These are phyloP conservation scores for Nannoperca australis DNA, from an alignment of 2,797 vertebrate species.

Conservation along the genomic window DNA sequence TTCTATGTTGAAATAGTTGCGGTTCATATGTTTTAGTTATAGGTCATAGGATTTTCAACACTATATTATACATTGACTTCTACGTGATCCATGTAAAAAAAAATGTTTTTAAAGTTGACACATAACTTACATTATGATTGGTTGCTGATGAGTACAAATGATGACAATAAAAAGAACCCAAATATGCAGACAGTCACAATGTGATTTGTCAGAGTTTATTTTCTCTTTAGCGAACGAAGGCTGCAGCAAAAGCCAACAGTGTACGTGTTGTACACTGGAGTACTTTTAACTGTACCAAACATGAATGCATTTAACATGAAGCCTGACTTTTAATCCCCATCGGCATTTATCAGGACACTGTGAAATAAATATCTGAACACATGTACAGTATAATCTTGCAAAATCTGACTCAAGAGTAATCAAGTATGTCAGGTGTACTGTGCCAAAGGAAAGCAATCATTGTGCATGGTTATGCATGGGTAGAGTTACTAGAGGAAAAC, in stretches of 20 bases:
- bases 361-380: constrained; percentile 60
- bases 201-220: constrained; percentile 42
- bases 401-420: constrained; percentile 55
- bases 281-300: constrained; percentile 43
- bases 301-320: constrained; percentile 49
- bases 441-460: constrained; percentile 67
- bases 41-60: neutral
- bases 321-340: constrained; percentile 48
- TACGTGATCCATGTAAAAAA: neutral
- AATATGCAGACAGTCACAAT: constrained; percentile 11
- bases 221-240: constrained; percentile 29
- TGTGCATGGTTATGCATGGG: constrained; percentile 43
- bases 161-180: constrained; percentile 31
- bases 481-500: constrained; percentile 66
- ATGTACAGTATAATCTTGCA: constrained; percentile 55
- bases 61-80: neutral
- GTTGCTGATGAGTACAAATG: constrained; percentile 7
- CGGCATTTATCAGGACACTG: constrained; percentile 47
- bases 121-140: neutral
- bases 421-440: constrained; percentile 50
- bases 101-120: neutral
- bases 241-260: constrained; percentile 35
- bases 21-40: neutral
- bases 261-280: constrained; percentile 27
- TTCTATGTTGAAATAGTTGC: neutral